A percentile compares a stretch with the other conserved stretches of the same genome.
Evolutionary conservation across 2,113 vertebrate species (phyloP).

Genomic region (Marmota monax): DNA sequence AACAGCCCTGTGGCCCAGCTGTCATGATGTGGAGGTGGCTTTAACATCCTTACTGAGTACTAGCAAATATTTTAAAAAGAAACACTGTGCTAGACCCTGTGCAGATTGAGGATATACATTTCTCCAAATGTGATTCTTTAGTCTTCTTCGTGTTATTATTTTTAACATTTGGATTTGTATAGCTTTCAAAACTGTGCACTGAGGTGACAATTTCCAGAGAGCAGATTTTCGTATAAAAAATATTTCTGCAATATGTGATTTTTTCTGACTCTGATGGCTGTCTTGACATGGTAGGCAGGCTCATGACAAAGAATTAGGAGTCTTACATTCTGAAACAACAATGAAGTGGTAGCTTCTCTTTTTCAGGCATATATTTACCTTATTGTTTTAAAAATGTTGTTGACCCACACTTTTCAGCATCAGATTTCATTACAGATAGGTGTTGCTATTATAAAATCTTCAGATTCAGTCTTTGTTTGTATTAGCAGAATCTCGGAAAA

Average conservation of each 20-base stretch:
- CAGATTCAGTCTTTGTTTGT: constrained; percentile 33
- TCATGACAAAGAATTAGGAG: background rate
- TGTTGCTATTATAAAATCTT: background rate
- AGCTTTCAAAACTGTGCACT: background rate
- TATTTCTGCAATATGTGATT: background rate
- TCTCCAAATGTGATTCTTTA: background rate
- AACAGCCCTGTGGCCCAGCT: background rate
- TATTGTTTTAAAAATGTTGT: background rate
- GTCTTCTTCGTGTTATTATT: background rate
- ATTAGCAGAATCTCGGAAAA: constrained; percentile 31
- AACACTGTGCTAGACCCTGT: background rate
- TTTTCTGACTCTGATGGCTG: background rate
- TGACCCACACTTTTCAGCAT: background rate
- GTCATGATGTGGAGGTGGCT: too few species aligned
- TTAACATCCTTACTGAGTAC: background rate
- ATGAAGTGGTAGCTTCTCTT: background rate
- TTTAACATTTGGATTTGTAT: constrained; percentile 12
- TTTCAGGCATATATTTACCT: constrained; percentile 26
- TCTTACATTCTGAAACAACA: constrained; percentile 44
- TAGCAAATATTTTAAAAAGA: background rate
- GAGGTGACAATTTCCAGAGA: background rate
- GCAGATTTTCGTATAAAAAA: background rate
- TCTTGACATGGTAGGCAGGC: background rate
- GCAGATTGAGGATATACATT: background rate
- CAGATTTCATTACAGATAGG: constrained; percentile 47